Percentiles rank a stretch among this genome's conserved stretches.
Conservation (phyloP, 2,888 invertebrate species). For the Nycteola revayana region DNA sequence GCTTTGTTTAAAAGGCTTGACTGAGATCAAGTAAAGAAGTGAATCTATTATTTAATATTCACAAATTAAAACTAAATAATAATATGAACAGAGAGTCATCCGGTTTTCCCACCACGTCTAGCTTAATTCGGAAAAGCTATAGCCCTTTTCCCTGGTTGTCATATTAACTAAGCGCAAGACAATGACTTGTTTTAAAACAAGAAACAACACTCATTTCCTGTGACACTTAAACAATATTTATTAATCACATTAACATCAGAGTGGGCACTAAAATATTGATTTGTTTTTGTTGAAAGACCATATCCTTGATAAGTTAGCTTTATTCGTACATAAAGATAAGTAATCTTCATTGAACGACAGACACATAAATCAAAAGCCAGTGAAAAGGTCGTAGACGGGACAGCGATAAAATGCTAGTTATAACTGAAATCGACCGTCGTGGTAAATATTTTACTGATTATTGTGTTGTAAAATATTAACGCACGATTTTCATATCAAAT, state of each 20-base stretch:
- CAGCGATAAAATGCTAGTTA: constrained; percentile 41
- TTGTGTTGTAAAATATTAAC: constrained; percentile 19
- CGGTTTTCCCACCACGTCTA: too few relatives aligned
- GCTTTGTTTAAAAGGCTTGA: too few relatives aligned
- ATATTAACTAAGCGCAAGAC: too few relatives aligned
- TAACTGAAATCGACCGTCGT: constrained; percentile 18
- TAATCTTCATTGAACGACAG: constrained; percentile 61
- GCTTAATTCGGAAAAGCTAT: too few relatives aligned
- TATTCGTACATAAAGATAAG: constrained; percentile 61
- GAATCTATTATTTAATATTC: too few relatives aligned
- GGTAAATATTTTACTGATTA: constrained; percentile 20
- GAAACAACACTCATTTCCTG: too few relatives aligned
- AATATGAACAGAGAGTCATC: too few relatives aligned
- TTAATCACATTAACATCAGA: constrained; percentile 26
- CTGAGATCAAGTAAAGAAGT: too few relatives aligned
- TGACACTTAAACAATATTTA: constrained; percentile 15
- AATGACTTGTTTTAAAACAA: too few relatives aligned
- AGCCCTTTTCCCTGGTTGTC: too few relatives aligned
- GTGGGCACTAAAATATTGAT: constrained; percentile 37
- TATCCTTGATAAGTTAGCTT: constrained; percentile 59
- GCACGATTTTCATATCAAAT: constrained; percentile 10
- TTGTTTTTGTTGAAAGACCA: constrained; percentile 41
- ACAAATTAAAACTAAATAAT: too few relatives aligned
- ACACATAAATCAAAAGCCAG: constrained; percentile 71
- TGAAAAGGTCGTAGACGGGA: constrained; percentile 56